A percentile compares a stretch with the other conserved stretches of the same genome.
Evolutionary conservation across 1,140 invertebrate species (phyloP).

Genomic region (Drosophila ercepeae): DNA sequence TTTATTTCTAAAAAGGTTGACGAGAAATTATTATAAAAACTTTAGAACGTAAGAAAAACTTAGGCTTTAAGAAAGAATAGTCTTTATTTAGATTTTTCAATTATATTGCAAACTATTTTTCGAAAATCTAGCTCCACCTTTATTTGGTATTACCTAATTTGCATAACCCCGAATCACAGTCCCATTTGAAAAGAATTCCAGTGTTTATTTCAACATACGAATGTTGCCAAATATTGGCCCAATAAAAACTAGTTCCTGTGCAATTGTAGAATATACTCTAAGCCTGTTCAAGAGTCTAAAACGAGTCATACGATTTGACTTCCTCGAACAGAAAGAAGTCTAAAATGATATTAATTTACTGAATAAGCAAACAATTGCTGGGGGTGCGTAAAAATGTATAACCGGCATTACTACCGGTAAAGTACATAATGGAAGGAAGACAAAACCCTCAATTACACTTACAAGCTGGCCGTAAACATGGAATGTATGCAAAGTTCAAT

Average conservation of each 20-base stretch:
- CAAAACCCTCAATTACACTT: constrained; percentile 43
- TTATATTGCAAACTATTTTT: neutral
- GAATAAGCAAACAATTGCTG: constrained; percentile 1
- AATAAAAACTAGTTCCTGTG: constrained; percentile 44
- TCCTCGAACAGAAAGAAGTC: constrained; percentile 18
- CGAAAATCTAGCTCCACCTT: neutral
- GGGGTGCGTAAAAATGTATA: constrained; percentile 2
- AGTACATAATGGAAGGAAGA: neutral
- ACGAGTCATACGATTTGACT: constrained; percentile 9
- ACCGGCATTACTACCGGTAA: constrained; percentile 6
- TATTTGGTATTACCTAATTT: constrained; percentile 1
- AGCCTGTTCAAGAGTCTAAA: neutral
- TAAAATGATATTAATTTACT: constrained; percentile 11
- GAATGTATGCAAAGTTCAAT: constrained; percentile 47
- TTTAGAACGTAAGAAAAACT: too few species aligned
- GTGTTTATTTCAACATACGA: constrained; percentile 14
- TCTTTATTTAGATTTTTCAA: neutral
- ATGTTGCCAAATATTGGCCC: constrained; percentile 37
- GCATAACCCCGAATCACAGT: constrained; percentile 3
- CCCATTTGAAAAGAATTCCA: constrained; percentile 17
- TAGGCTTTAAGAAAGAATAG: too few species aligned
- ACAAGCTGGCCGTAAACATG: constrained; percentile 1
- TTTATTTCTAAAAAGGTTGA: neutral
- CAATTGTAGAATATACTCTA: constrained; percentile 14
- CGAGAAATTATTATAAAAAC: too few species aligned